Percentiles rank a stretch among this genome's conserved stretches.
Conservation (phyloP, 2,888 invertebrate species). For the Palloptera scutellata region DNA sequence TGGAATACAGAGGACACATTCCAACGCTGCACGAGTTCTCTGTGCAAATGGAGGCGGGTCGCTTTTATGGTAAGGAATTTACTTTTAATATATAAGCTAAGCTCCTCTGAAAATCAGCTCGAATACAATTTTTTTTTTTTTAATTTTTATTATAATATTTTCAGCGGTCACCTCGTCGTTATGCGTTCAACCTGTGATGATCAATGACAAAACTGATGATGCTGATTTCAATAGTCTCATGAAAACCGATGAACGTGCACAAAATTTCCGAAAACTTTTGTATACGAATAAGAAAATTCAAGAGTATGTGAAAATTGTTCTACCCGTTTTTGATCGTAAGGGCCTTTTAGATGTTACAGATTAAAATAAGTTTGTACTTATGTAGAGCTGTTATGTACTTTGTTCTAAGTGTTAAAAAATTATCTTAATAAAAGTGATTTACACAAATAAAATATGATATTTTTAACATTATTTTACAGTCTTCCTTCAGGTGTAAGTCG, state of each 20-base stretch:
- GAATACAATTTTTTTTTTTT: not conserved
- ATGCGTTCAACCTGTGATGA: constrained; percentile 42
- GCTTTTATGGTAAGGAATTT: constrained; percentile 39
- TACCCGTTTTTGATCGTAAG: constrained; percentile 54
- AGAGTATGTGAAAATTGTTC: constrained; percentile 44
- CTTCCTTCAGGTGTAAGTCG: no score
- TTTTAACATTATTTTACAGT: no score
- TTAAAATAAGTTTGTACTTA: not conserved
- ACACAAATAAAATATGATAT: no score
- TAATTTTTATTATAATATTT: constrained; percentile 1
- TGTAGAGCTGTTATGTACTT: no score
- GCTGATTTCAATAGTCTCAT: constrained; percentile 45
- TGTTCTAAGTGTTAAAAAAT: no score
- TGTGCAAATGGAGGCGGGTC: constrained; percentile 43
- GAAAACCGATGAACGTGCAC: constrained; percentile 41
- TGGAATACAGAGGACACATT: constrained; percentile 36
- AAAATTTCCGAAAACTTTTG: constrained; percentile 40
- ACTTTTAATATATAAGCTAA: not conserved
- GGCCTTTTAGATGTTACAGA: constrained; percentile 51
- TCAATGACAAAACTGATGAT: constrained; percentile 44
- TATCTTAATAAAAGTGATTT: no score
- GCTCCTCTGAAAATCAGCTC: not conserved
- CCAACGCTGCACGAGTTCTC: constrained; percentile 44
- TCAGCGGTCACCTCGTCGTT: constrained; percentile 44
- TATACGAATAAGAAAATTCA: constrained; percentile 52